Base-by-base conservation (phyloP, 2,113 vertebrate species). In the Oostethus manadensis region DNA sequence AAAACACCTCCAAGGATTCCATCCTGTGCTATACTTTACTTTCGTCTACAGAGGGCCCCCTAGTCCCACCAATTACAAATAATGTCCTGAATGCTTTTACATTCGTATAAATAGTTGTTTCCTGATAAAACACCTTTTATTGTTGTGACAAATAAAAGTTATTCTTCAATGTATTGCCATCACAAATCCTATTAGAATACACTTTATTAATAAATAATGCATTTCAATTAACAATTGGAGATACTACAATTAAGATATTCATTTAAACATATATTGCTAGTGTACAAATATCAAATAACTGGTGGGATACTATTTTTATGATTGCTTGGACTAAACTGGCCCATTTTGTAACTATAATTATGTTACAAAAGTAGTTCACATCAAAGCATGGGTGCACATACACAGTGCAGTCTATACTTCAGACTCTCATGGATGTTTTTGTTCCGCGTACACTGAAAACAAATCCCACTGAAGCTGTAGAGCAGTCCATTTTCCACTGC, bases 401-500 rank as follows among this genome's bases (percentile, higher is more conserved):
- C 18, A 62, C 48, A 55, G 18, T 49, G 18, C 56, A 51, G 10
- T 21, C 2, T n/a, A 10, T 21, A 45, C 38, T 44, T 56, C 23
- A 71, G 21, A 58, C 6, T 38, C 8, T 11, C 10, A 38, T 38
- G 9, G 10, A 38, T 38, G 35, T 33, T 33, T 33, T 33, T 33
- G 29, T 33, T 4, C 29, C 29, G 29, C 8, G 29, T 33, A 33
- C 29, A 33, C 66, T 73, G 45, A 71, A 74, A 80, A 72, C 71
- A 59, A 74, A 80, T 75, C 68, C 73, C 53, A 60, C 48, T 64
- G 66, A 68, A 65, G 59, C 61, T 81, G 47, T 44, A 66, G 59
- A 78, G 72, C 66, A 68, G 54, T 68, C 56, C 59, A 74, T 69
- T 87, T 88, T 83, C 70, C 80, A 80, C 76, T 85, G 71, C 66